Conservation (phyloP, 2,888 invertebrate genomes). For the Gastracanthus pulcherrimus region DNA sequence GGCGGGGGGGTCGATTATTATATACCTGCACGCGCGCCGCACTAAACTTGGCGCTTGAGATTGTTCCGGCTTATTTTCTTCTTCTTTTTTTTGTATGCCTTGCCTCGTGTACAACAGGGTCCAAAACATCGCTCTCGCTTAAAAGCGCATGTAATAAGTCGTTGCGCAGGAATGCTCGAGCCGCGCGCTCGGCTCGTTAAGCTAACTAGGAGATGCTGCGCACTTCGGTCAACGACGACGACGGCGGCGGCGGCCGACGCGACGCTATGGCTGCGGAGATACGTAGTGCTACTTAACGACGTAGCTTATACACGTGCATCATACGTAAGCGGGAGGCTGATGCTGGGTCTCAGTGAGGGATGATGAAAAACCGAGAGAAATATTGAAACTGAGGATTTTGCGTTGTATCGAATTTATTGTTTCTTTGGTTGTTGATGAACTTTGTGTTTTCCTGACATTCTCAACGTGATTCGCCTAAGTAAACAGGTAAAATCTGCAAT, state of each 20-base stretch:
- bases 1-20: too few relatives aligned
- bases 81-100: too few relatives aligned
- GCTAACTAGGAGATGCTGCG: constrained; percentile 10
- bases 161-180: neutral
- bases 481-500: too few relatives aligned
- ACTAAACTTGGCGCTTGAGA: neutral
- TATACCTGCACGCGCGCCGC: neutral
- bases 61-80: neutral
- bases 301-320: too few relatives aligned
- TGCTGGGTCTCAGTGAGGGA: neutral
- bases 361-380: constrained; percentile 11
- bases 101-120: too few relatives aligned
- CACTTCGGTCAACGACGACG: too few relatives aligned
- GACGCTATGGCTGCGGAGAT: too few relatives aligned
- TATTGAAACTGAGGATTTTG: constrained; percentile 1
- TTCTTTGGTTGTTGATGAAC: neutral
- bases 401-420: neutral
- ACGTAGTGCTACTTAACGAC: too few relatives aligned
- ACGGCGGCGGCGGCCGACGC: too few relatives aligned
- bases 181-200: constrained; percentile 6
- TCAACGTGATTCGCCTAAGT: neutral
- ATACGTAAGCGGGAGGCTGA: neutral
- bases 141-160: neutral
- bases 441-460: neutral
- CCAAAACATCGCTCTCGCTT: too few relatives aligned